Evolutionary conservation across 1,140 invertebrate species (phyloP).

Genomic region (Ruditapes philippinarum): DNA sequence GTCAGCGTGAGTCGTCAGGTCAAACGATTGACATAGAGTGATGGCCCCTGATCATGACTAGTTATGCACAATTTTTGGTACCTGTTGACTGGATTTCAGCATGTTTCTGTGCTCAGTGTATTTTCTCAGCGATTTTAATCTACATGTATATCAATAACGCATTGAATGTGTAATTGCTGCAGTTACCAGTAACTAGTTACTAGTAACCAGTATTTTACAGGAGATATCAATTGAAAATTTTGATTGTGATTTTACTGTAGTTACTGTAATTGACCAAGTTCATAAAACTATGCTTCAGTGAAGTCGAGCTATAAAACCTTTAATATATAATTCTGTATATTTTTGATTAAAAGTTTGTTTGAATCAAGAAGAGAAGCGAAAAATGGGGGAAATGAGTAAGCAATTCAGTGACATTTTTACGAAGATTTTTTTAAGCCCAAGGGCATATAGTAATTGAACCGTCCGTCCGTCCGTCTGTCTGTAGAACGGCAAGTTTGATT

Average conservation of each 20-base stretch:
- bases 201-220: slow-evolving; percentile 25
- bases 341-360: slow-evolving; percentile 20
- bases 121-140: slow-evolving; percentile 24
- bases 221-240: slow-evolving; percentile 11
- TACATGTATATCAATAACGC: slow-evolving; percentile 30
- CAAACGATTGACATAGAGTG: slow-evolving; percentile 29
- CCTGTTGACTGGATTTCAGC: too few relatives aligned
- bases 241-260: slow-evolving; percentile 25
- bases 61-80: too few relatives aligned
- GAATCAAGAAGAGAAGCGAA: slow-evolving; percentile 18
- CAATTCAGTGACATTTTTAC: slow-evolving; percentile 20
- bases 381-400: slow-evolving; percentile 18
- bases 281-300: slow-evolving; percentile 26
- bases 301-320: slow-evolving; percentile 30
- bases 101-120: slow-evolving; percentile 17
- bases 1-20: slow-evolving; percentile 7
- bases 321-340: slow-evolving; percentile 27
- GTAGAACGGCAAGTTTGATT: background rate
- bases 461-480: too few relatives aligned
- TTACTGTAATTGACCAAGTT: slow-evolving; percentile 21
- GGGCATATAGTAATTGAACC: too few relatives aligned
- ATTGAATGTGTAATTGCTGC: slow-evolving; percentile 25
- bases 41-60: too few relatives aligned
- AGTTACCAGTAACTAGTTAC: too few relatives aligned
- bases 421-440: slow-evolving; percentile 25